Evolutionary conservation across 2,888 invertebrate genomes (phyloP), one percentile per base, ranked within the genome.

Genomic region (Branchellion lobata): DNA sequence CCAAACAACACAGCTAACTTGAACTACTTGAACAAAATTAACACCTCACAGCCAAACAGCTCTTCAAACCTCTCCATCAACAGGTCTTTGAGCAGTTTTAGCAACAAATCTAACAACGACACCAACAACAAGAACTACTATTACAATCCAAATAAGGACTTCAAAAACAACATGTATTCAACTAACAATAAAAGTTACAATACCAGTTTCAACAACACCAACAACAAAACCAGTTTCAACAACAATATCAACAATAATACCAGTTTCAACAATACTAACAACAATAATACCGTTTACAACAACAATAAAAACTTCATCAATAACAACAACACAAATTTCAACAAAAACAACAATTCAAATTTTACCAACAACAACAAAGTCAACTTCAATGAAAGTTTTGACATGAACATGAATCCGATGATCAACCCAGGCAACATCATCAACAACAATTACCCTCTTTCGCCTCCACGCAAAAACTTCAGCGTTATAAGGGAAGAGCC

Each of bases 401-500:
- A 40, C 5, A 71, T 33, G 33, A n/a, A n/a, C n/a, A n/a, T n/a
- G n/a, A n/a, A n/a, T n/a, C n/a, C n/a, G n/a, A n/a, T n/a, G n/a
- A n/a, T n/a, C n/a, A n/a, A n/a, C n/a, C n/a, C n/a, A n/a, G n/a
- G n/a, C n/a, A n/a, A 71, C 33, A 33, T 21, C 27, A 71, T 21
- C 31, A 11, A 8, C 2, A 73, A 73, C 36, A 73, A 73, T 27
- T 8, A 40, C 40, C 40, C 40, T 36, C 29, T 51, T 31, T 31
- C 31, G 31, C 51, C 24, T 2, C 57, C 73, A 0, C 72, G 74
- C 33, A n/a, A n/a, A n/a, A 69, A 79, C 69, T 82, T 87, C 77
- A 84, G 85, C 33, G 86, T 86, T 29, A 86, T 87, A 29, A 86
- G 85, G 75, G 87, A 87, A 80, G 87, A 87, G 61, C 86, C 87